A percentile compares a stretch with the other conserved stretches of the same genome.
These are phyloP conservation scores for Chamaetylas fuelleborni DNA, from an alignment of 2,113 vertebrate genomes.

Conservation along the genomic window DNA sequence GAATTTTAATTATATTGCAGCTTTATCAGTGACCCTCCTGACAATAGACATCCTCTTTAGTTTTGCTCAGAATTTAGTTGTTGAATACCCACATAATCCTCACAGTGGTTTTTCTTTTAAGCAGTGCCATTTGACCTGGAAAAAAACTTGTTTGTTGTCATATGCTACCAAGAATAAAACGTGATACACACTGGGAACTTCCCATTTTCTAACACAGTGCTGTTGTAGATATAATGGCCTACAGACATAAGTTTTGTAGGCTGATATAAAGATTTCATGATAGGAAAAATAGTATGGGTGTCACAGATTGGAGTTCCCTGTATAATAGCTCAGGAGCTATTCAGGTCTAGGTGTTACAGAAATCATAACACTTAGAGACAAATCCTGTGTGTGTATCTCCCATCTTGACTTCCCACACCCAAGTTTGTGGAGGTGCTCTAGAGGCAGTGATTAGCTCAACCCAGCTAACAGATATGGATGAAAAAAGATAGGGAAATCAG, in stretches of 20 bases:
- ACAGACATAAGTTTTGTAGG: background rate
- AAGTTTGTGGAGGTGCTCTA: background rate
- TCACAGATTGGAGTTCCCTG: background rate
- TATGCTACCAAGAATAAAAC: background rate
- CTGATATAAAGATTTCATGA: background rate
- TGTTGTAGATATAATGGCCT: background rate
- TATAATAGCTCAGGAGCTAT: background rate
- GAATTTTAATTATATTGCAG: conserved; percentile 36
- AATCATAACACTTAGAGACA: background rate
- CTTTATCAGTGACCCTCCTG: background rate
- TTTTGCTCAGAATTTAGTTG: conserved; percentile 2
- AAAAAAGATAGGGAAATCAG: background rate
- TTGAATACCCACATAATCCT: conserved; percentile 4
- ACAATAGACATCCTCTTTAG: background rate
- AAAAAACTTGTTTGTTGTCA: background rate
- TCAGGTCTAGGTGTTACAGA: background rate
- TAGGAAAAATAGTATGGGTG: background rate
- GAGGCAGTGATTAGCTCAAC: background rate
- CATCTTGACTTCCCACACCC: accelerated
- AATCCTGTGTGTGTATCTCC: background rate
- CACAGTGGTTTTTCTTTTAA: background rate
- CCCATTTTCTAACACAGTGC: background rate
- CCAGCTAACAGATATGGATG: background rate
- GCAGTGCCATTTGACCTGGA: background rate
- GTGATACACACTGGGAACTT: background rate